Base-by-base conservation (phyloP, 2,888 invertebrate species). In the Habroteleia sp. region DNA sequence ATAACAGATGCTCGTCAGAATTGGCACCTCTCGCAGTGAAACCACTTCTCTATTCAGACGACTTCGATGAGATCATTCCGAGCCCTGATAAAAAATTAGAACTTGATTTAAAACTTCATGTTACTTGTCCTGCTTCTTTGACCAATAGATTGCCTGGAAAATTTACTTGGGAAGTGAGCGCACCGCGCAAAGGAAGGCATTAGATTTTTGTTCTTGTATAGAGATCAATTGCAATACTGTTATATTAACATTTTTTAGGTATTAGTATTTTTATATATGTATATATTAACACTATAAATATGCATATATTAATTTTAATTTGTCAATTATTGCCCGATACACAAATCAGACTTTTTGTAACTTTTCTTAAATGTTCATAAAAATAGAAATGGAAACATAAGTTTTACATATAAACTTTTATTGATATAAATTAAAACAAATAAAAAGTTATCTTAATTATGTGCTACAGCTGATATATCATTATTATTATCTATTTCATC, bases 1-100 rank as follows among this genome's bases (percentile, higher is more conserved):
- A n/a, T 11, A 13, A 35, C 10, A 82, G 83, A 31, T 88, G 88
- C 31, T 85, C 87, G 0, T 81, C 85, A 5, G 88, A 87, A 44
- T 74, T 88, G 7, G 88, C 87, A 7, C 88, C 88, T 0, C 68
- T 86, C 0, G 79, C 85, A 0, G 77, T 84, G 5, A 79, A 80
- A 23, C 60, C 80, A n/a, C 44, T 74, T 10, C 69, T 87, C 1
- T 81, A 81, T 8, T 78, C 77, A 6, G 83, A 85, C 16, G 82
- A 84, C n/a, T 72, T 85, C 5, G 86, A 87, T 10, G 65, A 75
- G 7, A 68, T 63, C 11, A n/a, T 29, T 3, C 39, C 41, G 0
- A 46, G 68, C 0, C 39, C 4, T 0, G 71, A 42, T 3, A 42
- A 76, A 29, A 58, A 66, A 0, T 81, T 81, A 13, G 84, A 87